Evolutionary conservation across 2,113 vertebrate genomes (phyloP), one percentile per base, ranked within the genome.

Genomic region (Cranoglanis bouderius): DNA sequence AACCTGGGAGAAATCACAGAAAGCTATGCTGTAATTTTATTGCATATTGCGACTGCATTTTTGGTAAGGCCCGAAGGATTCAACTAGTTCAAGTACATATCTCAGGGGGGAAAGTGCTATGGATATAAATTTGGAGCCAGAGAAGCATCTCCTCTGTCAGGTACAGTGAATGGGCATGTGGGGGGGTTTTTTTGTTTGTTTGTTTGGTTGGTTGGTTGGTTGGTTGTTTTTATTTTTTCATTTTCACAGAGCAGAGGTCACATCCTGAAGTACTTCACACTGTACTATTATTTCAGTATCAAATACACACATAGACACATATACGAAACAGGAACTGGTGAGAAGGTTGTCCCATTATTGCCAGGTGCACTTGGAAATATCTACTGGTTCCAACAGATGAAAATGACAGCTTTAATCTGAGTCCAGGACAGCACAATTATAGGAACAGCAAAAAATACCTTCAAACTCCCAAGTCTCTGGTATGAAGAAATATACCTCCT

Each of bases 341-440:
- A 78, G 75, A 78, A 51, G 75, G 26, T 80, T 80, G 77, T 80
- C 26, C 24, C 16, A 51, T 53, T 51, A 32, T 29, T 49, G 3
- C 74, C 6, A 14, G 74, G 12, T 2, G 5, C 1, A 32, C 49
- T 53, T 19, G 18, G 53, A 38, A 57, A 38, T 46, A 35, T 57
- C n/a, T 53, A 16, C 51, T 35, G 53, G 18, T 82, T 57, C 18
- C n/a, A 57, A 53, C 6, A 2, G 14, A 29, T 77, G 40, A 29
- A 77, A 77, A 74, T 74, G 70, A 74, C 70, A 40, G 24, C 14
- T 80, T 80, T 51, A 80, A 80, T 80, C 46, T 80, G 13, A n/a
- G 29, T 80, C 29, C 29, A 16, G 29, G 9, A n/a, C 46, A 51
- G 24, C 43, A 51, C 75, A 51, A 51, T 75, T 26, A 24, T 2